Percentiles rank a stretch among this genome's conserved stretches.
phyloP scores from a whole-genome alignment of 2,888 invertebrate species.

The Thymelicus lineola region DNA sequence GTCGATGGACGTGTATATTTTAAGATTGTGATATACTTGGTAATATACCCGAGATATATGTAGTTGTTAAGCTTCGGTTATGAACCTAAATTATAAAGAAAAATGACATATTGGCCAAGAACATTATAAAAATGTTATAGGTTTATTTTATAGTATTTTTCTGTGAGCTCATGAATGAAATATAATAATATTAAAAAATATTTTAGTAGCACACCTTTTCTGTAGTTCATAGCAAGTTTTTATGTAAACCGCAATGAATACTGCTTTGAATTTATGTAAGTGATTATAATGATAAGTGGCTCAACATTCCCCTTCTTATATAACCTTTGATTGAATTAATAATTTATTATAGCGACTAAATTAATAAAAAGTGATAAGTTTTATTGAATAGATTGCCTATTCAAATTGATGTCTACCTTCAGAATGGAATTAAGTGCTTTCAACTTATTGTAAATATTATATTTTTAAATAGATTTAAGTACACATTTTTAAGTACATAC shows the following conservation, averaged over 20 bases:
- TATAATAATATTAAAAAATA: neutral
- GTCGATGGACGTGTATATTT: slow-evolving; percentile 39
- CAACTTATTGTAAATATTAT: slow-evolving; percentile 27
- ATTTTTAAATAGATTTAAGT: slow-evolving; percentile 49
- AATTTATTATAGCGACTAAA: neutral
- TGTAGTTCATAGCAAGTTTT: neutral
- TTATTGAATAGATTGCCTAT: neutral
- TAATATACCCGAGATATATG: slow-evolving; percentile 47
- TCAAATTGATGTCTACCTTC: slow-evolving; percentile 2
- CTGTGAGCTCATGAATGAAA: neutral
- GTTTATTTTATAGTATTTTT: neutral
- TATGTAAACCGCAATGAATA: neutral
- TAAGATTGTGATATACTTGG: slow-evolving; percentile 62
- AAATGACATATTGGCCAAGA: slow-evolving; percentile 17
- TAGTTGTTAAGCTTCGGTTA: slow-evolving; percentile 60
- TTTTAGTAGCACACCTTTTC: neutral
- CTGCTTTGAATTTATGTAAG: neutral
- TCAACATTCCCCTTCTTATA: neutral
- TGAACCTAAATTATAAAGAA: slow-evolving; percentile 52
- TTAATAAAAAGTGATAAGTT: slow-evolving; percentile 8
- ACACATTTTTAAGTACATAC: slow-evolving; percentile 46
- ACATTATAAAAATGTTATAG: neutral
- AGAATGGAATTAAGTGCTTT: slow-evolving; percentile 20
- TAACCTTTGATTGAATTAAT: neutral
- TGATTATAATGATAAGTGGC: neutral